phyloP scores from a whole-genome alignment of 2,113 vertebrate species.

The Scartelaos histophorus region DNA sequence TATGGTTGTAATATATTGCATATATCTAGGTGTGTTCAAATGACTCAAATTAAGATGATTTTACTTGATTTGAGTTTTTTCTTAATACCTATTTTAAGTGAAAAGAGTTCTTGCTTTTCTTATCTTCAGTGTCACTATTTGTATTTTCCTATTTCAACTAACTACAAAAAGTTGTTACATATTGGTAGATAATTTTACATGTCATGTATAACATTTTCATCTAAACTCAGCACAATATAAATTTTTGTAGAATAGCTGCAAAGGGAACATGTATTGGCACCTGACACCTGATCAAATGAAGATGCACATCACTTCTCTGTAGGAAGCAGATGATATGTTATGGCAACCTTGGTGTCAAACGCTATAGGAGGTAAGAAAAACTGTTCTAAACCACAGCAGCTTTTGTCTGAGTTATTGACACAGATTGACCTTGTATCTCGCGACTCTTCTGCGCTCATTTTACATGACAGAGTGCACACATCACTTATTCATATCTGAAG shows the following conservation, averaged over 20 bases:
- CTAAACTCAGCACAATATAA: no score
- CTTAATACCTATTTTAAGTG: no score
- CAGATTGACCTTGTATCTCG: constrained; percentile 53
- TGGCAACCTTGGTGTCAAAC: background rate
- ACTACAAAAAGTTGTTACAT: no score
- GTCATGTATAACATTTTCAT: no score
- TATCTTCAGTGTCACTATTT: no score
- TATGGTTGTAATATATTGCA: no score
- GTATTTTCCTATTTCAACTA: no score
- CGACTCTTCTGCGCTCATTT: constrained; percentile 51
- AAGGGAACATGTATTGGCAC: background rate
- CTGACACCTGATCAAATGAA: background rate
- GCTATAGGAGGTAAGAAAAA: background rate
- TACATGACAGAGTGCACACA: constrained; percentile 40
- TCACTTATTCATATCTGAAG: constrained; percentile 67
- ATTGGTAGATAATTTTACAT: no score
- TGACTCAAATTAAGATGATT: no score
- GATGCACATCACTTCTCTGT: background rate
- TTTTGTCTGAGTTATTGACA: constrained; percentile 23
- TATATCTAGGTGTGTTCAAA: no score
- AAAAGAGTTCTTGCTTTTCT: no score
- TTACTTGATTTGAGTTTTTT: no score
- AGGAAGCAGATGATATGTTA: background rate
- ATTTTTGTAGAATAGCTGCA: background rate
- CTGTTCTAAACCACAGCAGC: background rate